Evolutionary conservation across 2,113 vertebrate genomes (phyloP), one percentile per base, ranked within the genome.

Genomic region (Platichthys stellatus): DNA sequence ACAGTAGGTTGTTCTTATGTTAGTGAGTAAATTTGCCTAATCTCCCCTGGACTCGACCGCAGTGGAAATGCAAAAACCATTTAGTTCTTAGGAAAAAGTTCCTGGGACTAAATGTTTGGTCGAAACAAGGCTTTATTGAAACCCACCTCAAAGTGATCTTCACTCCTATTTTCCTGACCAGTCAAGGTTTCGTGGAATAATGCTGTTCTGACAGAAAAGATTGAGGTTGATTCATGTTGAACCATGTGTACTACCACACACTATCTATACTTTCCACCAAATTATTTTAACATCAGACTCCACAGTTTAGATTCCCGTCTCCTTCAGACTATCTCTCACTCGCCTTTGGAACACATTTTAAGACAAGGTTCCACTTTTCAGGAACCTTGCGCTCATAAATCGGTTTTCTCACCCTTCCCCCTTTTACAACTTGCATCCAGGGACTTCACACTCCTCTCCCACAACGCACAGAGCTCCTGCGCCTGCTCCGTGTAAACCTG

Each of bases 401-500:
- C 49, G 62, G n/a, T 81, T 53, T 70, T 63, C 23, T 51, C 14
- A 61, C 21, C 43, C 14, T 57, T 23, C 24, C 18, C 18, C 59
- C 35, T 76, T 53, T 65, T 70, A 23, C 79, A 70, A 3, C 43
- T 14, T 54, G 20, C 51, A 64, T 47, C 56, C 24, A 28, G 61
- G 31, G 76, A 80, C 63, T 45, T 76, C 35, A 23, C n/a, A 56
- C 63, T 49, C 26, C 31, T 63, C 58, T 71, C 26, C 57, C 15
- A n/a, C 66, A 47, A 74, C 58, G 51, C 63, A 66, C 31, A 7
- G 6, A 7, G 31, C 31, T 31, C 35, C 45, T 54, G 21, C 26
- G 63, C 45, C 21, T 59, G 57, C 3, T 28, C 63, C 56, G 51
- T 80, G 79, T 69, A 80, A 86, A 84, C 86, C 63, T 63, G 66